Evolutionary conservation across 1,140 invertebrate species (phyloP), one percentile per base, ranked within the genome.

Genomic region (Aphidius ervi): DNA sequence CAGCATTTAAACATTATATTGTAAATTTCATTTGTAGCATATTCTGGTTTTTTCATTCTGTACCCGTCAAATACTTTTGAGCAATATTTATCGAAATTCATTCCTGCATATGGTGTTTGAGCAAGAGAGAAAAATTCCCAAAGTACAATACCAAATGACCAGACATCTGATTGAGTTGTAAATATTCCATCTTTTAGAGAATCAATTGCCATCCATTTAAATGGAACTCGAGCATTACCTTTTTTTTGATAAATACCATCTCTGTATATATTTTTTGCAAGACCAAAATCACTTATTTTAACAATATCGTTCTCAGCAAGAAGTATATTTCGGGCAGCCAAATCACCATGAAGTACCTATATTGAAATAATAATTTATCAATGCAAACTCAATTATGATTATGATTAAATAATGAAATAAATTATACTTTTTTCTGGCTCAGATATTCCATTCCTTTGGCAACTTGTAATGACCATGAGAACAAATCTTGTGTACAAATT

Each of bases 221-320:
- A 83, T 3, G 90, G 91, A 2, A 92, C 73, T 0, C 84, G 86
- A n/a, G 85, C 83, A 72, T 92, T 87, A 63, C 91, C 91, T 68
- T 91, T 89, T 74, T 97, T 97, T 70, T 90, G 88, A 71, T 98
- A 99, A 80, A 97, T 95, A 65, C 94, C 89, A 55, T 88, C 87
- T 67, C 94, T 90, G 65, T 94, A 91, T 81, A 98, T 89, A 64
- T 93, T 94, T 73, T 94, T 86, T 0, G 96, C 94, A n/a, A 99
- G 77, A 16, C 96, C 96, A 81, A 98, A 98, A 75, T 98, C 96
- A 62, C 94, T 97, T 65, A 99, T 97, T 76, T 98, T 98, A 0
- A 93, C 89, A 1, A 93, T 78, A 70, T 94, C 92, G 61, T 95
- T 84, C 42, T 97, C 93, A 3, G 92, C 87, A 3, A 99, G 82